These are phyloP conservation scores for Oceanites oceanicus DNA, from an alignment of 2,113 vertebrate species.

Conservation along the genomic window DNA sequence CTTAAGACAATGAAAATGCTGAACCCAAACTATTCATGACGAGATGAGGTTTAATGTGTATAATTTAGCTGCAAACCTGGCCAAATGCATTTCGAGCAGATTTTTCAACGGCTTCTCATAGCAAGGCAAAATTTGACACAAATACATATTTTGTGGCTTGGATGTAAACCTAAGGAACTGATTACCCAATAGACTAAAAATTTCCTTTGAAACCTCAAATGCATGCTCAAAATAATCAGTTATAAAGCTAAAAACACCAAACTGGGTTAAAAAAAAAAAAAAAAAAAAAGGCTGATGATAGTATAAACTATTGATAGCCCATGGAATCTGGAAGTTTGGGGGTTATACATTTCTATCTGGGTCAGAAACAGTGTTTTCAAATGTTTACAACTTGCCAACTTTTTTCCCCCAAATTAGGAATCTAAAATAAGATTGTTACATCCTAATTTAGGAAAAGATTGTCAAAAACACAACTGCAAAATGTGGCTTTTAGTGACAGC, in stretches of 20 bases:
- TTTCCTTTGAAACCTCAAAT: conserved; percentile 47
- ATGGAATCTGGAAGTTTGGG: background rate
- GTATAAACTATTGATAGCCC: background rate
- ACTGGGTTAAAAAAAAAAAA: background rate
- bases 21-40: background rate
- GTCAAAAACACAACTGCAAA: background rate
- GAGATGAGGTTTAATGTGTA: background rate
- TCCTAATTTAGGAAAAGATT: background rate
- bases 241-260: background rate
- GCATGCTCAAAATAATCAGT: background rate
- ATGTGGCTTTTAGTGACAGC: background rate
- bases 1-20: background rate
- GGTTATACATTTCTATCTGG: background rate
- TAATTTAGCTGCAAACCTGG: conserved; percentile 27
- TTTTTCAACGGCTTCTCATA: conserved; percentile 28
- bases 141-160: conserved; percentile 61
- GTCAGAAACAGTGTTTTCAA: background rate
- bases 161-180: conserved; percentile 25
- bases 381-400: background rate
- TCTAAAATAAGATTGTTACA: background rate
- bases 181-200: conserved; percentile 49
- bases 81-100: conserved; percentile 17
- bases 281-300: background rate
- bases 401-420: background rate
- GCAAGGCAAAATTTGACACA: conserved; percentile 49